A percentile compares a stretch with the other conserved stretches of the same genome.
These are phyloP conservation scores for Loxodonta africana DNA, from an alignment of 2,113 vertebrate species.

Conservation along the genomic window DNA sequence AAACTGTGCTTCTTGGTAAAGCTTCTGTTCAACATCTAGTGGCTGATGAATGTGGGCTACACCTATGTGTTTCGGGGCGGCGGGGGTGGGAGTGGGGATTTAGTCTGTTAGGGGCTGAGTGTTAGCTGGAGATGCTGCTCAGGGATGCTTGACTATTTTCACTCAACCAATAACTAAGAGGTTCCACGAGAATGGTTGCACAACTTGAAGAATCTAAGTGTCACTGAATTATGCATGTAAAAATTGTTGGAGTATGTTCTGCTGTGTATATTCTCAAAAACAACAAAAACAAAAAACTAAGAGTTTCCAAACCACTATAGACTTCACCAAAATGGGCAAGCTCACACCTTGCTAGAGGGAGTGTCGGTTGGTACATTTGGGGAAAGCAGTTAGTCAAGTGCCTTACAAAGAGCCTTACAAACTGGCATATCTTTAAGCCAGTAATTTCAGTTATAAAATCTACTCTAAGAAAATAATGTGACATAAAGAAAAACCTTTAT, in stretches of 20 bases:
- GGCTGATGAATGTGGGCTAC: background rate
- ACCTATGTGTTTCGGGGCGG: background rate
- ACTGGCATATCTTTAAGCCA: background rate
- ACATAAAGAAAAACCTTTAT: background rate
- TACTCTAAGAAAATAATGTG: background rate
- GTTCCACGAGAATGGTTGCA: background rate
- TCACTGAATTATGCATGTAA: background rate
- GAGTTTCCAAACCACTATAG: background rate
- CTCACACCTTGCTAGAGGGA: background rate
- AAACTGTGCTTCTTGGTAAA: background rate
- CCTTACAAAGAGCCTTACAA: background rate
- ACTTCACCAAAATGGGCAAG: fast-evolving
- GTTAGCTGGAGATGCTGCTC: background rate
- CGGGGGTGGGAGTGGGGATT: too few species aligned
- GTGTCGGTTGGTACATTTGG: background rate
- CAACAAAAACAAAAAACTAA: background rate
- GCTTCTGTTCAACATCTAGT: background rate
- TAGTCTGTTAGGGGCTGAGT: background rate
- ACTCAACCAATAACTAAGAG: background rate
- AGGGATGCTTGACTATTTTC: background rate
- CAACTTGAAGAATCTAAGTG: background rate
- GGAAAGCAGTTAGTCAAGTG: background rate
- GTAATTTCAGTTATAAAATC: background rate
- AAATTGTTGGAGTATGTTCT: background rate
- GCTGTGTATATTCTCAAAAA: background rate